A percentile compares a stretch with the other conserved stretches of the same genome.
These are phyloP conservation scores for Yponomeuta cagnagella DNA, from an alignment of 2,888 invertebrate genomes.

Conservation along the genomic window DNA sequence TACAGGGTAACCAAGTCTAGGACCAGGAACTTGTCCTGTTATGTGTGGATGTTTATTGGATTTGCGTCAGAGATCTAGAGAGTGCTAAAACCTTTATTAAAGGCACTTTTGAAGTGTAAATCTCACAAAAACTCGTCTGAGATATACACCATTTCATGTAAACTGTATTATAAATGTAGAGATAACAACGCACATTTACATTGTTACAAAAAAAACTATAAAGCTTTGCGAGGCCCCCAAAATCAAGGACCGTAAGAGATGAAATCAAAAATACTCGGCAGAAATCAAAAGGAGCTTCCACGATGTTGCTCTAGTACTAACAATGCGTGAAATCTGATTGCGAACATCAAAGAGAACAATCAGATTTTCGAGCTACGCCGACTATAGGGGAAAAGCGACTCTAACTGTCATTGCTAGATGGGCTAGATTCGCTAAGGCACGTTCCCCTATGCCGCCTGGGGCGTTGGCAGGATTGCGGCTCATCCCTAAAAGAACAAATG, in stretches of 20 bases:
- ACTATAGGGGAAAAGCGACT: conserved; percentile 20
- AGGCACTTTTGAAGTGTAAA: no score
- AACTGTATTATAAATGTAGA: background rate
- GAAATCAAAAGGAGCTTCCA: conserved; percentile 66
- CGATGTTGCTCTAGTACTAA: conserved; percentile 63
- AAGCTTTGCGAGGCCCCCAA: conserved; percentile 26
- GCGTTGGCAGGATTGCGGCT: conserved; percentile 48
- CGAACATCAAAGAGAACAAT: conserved; percentile 27
- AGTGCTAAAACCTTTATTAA: no score
- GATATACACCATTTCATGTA: no score
- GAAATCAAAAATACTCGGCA: conserved; percentile 69
- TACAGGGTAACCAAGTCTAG: no score
- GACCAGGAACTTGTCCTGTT: no score
- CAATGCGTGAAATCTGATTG: conserved; percentile 52
- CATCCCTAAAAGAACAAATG: conserved; percentile 26
- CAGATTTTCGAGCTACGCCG: conserved; percentile 23
- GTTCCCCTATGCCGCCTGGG: conserved; percentile 24
- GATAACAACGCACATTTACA: background rate
- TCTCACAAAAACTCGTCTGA: no score
- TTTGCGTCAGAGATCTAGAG: no score
- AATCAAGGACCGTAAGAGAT: conserved; percentile 56
- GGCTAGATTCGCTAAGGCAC: conserved; percentile 26
- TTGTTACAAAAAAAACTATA: conserved; percentile 1
- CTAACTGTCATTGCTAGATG: conserved; percentile 18
- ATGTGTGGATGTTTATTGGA: no score